phyloP scores from a whole-genome alignment of 2,888 invertebrate genomes.

The Dynastes tityus region DNA sequence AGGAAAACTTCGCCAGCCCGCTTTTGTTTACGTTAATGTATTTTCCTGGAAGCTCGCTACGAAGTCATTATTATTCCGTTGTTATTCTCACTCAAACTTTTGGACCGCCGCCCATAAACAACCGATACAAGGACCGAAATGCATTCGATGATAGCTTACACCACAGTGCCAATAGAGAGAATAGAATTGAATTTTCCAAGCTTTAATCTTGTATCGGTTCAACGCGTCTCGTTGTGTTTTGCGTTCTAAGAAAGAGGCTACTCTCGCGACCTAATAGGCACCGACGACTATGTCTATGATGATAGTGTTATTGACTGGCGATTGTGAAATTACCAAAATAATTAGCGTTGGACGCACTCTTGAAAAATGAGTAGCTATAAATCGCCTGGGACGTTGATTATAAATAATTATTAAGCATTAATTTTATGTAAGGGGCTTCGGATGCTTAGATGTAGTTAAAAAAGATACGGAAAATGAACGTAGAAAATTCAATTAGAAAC shows the following conservation, averaged over 20 bases:
- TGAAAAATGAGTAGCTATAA: not conserved
- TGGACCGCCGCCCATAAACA: not conserved
- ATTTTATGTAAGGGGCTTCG: not conserved
- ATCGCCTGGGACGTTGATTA: not conserved
- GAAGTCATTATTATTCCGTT: constrained; percentile 16
- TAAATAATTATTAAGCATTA: constrained; percentile 18
- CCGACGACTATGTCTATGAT: not conserved
- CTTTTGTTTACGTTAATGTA: constrained; percentile 36
- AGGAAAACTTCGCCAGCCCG: not conserved
- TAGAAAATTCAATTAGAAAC: no score
- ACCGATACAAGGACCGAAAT: not conserved
- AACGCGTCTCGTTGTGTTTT: not conserved
- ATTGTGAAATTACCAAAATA: constrained; percentile 1
- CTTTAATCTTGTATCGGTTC: not conserved
- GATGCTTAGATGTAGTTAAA: no score
- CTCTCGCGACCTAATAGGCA: not conserved
- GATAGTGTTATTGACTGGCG: constrained; percentile 8
- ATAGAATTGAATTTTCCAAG: constrained; percentile 2
- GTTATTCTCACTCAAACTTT: constrained; percentile 7
- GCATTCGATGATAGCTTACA: not conserved
- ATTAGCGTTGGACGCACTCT: constrained; percentile 8
- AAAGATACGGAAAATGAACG: no score
- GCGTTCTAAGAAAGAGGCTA: not conserved
- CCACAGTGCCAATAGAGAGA: not conserved
- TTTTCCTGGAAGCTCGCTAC: constrained; percentile 9